These are phyloP conservation scores for Ginglymostoma cirratum DNA, from an alignment of 2,113 vertebrate species.

Conservation along the genomic window DNA sequence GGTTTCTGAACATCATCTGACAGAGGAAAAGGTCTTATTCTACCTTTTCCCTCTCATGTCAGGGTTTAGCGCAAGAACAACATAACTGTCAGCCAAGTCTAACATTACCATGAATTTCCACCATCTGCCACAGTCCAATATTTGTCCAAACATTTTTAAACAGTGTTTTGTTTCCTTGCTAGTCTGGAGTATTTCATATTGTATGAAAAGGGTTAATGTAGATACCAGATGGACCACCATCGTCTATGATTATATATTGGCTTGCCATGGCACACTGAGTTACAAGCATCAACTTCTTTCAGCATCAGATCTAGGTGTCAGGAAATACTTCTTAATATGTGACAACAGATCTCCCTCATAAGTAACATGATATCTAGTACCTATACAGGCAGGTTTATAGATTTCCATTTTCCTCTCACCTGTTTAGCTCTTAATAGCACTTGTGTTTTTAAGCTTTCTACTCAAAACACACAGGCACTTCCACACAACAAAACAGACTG, in stretches of 20 bases:
- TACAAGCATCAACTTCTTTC: conserved; percentile 6
- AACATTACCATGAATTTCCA: background rate
- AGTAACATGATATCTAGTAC: background rate
- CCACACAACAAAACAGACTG: background rate
- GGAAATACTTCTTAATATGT: background rate
- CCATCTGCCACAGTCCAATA: conserved; percentile 22
- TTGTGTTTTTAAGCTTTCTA: background rate
- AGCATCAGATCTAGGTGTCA: background rate
- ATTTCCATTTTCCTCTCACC: background rate
- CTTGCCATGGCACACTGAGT: background rate
- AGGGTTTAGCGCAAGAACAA: conserved; percentile 14
- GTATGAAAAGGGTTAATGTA: conserved; percentile 31
- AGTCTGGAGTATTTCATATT: conserved; percentile 15
- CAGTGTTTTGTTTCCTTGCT: conserved; percentile 33
- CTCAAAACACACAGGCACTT: conserved; percentile 18
- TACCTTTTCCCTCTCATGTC: conserved; percentile 6
- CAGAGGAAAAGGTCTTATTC: background rate
- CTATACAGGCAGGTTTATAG: background rate
- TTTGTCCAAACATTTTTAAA: conserved; percentile 14
- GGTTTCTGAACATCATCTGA: background rate
- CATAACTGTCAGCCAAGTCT: conserved; percentile 14
- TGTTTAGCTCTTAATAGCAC: conserved; percentile 7
- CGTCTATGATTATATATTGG: background rate
- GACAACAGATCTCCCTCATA: background rate
- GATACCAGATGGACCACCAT: conserved; percentile 29